A percentile compares a stretch with the other conserved stretches of the same genome.
These are phyloP conservation scores for Beroe ovata DNA, from an alignment of 37 sponge, comb jelly and placozoan species.

Conservation along the genomic window DNA sequence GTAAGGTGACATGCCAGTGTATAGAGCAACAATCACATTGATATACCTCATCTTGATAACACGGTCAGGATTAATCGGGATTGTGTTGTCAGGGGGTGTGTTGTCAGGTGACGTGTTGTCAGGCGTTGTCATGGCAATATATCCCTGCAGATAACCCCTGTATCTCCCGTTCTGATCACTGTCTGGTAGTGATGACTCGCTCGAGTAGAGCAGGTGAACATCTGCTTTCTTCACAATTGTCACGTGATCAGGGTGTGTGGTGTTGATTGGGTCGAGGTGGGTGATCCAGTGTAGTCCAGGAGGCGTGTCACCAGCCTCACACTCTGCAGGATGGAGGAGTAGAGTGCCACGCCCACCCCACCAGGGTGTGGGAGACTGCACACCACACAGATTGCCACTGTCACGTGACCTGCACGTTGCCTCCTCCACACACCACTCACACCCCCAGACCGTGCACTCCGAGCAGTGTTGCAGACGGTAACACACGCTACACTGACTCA, in stretches of 20 bases:
- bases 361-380: constrained; percentile 30
- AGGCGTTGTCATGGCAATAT: not conserved
- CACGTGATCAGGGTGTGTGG: constrained; percentile 11
- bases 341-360: constrained; percentile 7
- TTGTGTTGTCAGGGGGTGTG: not conserved
- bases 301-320: constrained; percentile 38
- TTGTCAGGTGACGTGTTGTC: not conserved
- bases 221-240: constrained; percentile 14
- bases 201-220: constrained; percentile 26
- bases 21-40: not conserved
- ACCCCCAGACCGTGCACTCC: not conserved
- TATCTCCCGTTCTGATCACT: not conserved
- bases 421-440: constrained; percentile 32
- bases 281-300: constrained; percentile 50
- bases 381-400: constrained; percentile 32
- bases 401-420: not conserved
- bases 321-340: not conserved
- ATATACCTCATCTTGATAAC: not conserved
- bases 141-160: not conserved
- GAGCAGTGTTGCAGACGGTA: constrained; percentile 11
- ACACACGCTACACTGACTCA: constrained; percentile 35
- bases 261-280: constrained; percentile 17
- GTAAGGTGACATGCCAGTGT: not conserved
- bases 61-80: not conserved
- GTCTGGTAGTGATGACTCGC: not conserved